Evolutionary conservation across 2,797 vertebrate genomes (phyloP).

Genomic region (Clarias laeviceps): DNA sequence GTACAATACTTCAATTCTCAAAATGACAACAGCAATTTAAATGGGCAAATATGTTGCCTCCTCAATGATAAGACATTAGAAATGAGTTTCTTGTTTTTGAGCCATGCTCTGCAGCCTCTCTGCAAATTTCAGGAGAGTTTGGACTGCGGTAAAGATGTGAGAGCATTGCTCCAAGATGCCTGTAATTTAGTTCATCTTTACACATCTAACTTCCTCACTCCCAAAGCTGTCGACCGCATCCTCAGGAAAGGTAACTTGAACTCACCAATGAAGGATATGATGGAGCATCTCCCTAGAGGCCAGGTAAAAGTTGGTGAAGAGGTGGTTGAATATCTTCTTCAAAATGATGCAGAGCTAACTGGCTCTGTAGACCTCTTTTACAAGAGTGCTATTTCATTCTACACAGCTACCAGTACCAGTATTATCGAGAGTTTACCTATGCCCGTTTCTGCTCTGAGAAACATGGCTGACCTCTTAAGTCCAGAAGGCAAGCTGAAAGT

Average conservation of each 20-base stretch:
- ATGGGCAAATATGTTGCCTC: constrained; percentile 38
- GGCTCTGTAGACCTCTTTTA: constrained; percentile 56
- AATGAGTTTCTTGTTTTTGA: constrained; percentile 68
- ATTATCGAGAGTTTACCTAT: constrained; percentile 64
- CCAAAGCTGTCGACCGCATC: constrained; percentile 32
- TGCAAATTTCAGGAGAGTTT: constrained; percentile 60
- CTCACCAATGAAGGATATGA: constrained; percentile 3
- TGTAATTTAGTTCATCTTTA: constrained; percentile 59
- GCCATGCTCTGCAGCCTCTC: constrained; percentile 66
- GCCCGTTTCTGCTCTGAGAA: constrained; percentile 52
- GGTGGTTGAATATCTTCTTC: constrained; percentile 56
- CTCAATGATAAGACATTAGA: constrained; percentile 58
- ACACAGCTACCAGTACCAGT: constrained; percentile 55
- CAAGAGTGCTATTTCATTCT: constrained; percentile 59
- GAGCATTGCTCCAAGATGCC: constrained; percentile 57
- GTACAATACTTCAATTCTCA: constrained; percentile 61
- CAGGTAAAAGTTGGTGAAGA: constrained; percentile 58
- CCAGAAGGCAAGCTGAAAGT: constrained; percentile 49
- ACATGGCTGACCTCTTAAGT: constrained; percentile 60
- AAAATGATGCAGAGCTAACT: constrained; percentile 37
- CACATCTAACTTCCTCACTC: constrained; percentile 54
- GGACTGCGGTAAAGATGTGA: constrained; percentile 14
- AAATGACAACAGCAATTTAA: rapidly evolving
- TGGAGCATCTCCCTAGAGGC: constrained; percentile 46
- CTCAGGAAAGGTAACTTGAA: constrained; percentile 41